phyloP scores from a whole-genome alignment of 2,888 invertebrate genomes.

The Psylliodes chrysocephalus region DNA sequence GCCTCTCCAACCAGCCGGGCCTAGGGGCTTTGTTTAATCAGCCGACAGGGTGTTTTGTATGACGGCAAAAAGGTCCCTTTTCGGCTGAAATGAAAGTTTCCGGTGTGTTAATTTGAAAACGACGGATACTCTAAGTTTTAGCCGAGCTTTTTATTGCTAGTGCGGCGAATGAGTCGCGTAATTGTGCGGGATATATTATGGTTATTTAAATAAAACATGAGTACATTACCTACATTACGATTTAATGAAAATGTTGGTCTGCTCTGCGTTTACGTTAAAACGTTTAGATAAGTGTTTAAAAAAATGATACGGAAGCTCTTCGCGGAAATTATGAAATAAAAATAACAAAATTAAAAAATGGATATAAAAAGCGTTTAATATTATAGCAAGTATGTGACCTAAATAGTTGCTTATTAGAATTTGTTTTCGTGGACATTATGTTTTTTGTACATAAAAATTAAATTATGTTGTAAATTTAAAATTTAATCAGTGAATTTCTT shows the following conservation, averaged over 20 bases:
- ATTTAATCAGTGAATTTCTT: too few relatives aligned
- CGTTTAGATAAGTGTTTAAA: too few relatives aligned
- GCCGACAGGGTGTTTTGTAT: constrained; percentile 46
- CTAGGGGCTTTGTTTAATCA: constrained; percentile 50
- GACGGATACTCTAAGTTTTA: constrained; percentile 25
- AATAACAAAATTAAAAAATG: too few relatives aligned
- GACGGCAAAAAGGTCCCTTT: constrained; percentile 43
- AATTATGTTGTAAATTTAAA: too few relatives aligned
- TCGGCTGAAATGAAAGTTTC: constrained; percentile 37
- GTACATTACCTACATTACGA: background rate
- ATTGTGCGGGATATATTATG: constrained; percentile 19
- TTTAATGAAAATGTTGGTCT: background rate
- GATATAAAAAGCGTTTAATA: too few relatives aligned
- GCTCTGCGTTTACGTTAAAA: background rate
- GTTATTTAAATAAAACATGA: constrained; percentile 15
- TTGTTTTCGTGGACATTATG: too few relatives aligned
- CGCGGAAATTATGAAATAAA: too few relatives aligned
- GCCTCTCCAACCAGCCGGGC: constrained; percentile 42
- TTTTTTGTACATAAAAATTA: too few relatives aligned
- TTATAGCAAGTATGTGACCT: too few relatives aligned
- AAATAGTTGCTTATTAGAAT: too few relatives aligned
- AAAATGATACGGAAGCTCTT: too few relatives aligned
- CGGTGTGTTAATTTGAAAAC: constrained; percentile 41
- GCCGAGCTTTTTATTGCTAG: constrained; percentile 16
- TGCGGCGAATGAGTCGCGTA: constrained; percentile 17